Base-by-base conservation (phyloP, 2,113 vertebrate species). In the Maccullochella peelii region DNA sequence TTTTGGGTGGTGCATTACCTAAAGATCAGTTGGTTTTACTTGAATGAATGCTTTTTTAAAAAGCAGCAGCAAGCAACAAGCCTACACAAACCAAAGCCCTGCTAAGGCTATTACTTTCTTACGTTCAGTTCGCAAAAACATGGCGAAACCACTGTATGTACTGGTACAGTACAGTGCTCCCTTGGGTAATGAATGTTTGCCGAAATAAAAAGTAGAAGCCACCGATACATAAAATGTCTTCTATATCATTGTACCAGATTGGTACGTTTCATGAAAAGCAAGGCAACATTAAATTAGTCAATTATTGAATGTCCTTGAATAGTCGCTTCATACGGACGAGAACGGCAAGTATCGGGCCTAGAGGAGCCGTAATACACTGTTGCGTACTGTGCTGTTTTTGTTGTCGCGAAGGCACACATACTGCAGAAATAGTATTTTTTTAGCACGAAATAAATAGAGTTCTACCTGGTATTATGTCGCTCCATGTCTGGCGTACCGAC, bases 401-500 rank as follows among this genome's bases (percentile, higher is more conserved):
- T 18, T 42, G 4, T 20, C 5, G 6, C 4, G 9, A 66, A 72
- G 0, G 5, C 1, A 65, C 21, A 12, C 7, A 25, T 1, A 2
- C 1, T 6, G 18, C 4, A 12, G 0, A 74, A 76, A 20, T 8
- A 20, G 0, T 6, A 0, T 23, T 27, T 23, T 27, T 75, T 15
- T 25, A 11, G 0, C 4, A 3, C 1, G 5, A 27, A 82, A 40
- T 16, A 21, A 0, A 3, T 1, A 3, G 0, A 63, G 4, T 9
- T 79, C 0, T 91, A 94, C 92, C 92, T 92, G 40, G 0, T 76
- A 0, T 23, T 52, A 30, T 44, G 59, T n/a, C 10, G 63, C 38
- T 94, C 93, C 93, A 93, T 93, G 55, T 71, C 10, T 52, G 0
- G 0, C 7, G 12, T 49, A 36, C 38, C 77, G 49, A 27, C 20